Conservation (phyloP, 2,888 invertebrate genomes). For the Melipona beecheii region DNA sequence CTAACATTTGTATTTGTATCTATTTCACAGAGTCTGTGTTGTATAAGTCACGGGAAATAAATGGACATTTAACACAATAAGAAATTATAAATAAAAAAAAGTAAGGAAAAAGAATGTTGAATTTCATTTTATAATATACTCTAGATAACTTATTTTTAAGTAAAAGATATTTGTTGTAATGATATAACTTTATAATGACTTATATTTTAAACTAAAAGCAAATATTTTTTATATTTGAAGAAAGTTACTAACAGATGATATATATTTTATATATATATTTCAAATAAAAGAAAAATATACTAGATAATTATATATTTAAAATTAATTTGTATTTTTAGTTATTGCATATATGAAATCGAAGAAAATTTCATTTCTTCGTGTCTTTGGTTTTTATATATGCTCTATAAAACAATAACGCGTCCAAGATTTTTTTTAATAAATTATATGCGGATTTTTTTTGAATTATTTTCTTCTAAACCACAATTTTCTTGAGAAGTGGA, state of each 20-base stretch:
- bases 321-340: slow-evolving; percentile 52
- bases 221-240: slow-evolving; percentile 16
- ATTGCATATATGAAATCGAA: slow-evolving; percentile 33
- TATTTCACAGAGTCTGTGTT: slow-evolving; percentile 57
- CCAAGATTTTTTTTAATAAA: not conserved
- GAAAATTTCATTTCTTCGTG: slow-evolving; percentile 22
- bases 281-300: slow-evolving; percentile 20
- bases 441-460: slow-evolving; percentile 70
- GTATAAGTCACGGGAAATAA: slow-evolving; percentile 57
- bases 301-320: slow-evolving; percentile 30
- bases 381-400: slow-evolving; percentile 52
- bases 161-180: slow-evolving; percentile 13
- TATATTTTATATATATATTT: slow-evolving; percentile 17
- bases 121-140: slow-evolving; percentile 34
- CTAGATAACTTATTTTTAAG: slow-evolving; percentile 4
- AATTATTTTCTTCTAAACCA: slow-evolving; percentile 53
- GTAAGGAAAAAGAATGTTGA: slow-evolving; percentile 37
- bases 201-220: slow-evolving; percentile 29
- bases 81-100: slow-evolving; percentile 56
- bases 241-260: slow-evolving; percentile 42
- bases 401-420: slow-evolving; percentile 9
- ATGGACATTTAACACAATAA: slow-evolving; percentile 53
- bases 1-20: slow-evolving; percentile 55
- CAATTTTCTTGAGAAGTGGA: slow-evolving; percentile 16
- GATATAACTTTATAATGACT: slow-evolving; percentile 17